Evolutionary conservation across 2,888 invertebrate species (phyloP).

Genomic region (Monopis laevigella): DNA sequence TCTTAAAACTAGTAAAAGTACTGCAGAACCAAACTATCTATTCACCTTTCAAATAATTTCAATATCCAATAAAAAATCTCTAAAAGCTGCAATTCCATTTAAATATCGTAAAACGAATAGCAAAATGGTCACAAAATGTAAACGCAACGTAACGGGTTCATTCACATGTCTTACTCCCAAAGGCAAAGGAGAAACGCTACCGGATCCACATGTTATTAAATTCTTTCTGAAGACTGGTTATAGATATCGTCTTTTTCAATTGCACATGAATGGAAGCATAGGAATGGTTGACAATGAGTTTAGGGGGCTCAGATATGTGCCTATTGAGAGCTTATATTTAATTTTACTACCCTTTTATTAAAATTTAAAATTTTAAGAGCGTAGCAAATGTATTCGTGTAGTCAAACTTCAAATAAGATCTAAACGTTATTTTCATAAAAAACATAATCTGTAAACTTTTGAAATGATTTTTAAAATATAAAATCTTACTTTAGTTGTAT

Average conservation of each 20-base stretch:
- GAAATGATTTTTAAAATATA: neutral
- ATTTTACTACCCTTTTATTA: constrained; percentile 9
- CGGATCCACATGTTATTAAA: constrained; percentile 55
- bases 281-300: constrained; percentile 53
- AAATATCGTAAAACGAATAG: no score
- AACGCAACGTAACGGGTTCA: no score
- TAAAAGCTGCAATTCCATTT: no score
- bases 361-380: no score
- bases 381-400: neutral
- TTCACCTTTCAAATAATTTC: no score
- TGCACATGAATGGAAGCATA: constrained; percentile 52
- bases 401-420: no score
- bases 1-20: no score
- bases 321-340: constrained; percentile 47
- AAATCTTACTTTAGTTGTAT: neutral
- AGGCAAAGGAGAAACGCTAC: no score
- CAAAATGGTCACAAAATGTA: constrained; percentile 20
- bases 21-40: no score
- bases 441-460: neutral
- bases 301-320: constrained; percentile 36
- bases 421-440: no score
- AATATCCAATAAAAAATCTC: no score
- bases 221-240: constrained; percentile 50
- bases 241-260: constrained; percentile 60
- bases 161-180: no score